Evolutionary conservation across 1,140 invertebrate species (phyloP).

Genomic region (Cydia pomonella): DNA sequence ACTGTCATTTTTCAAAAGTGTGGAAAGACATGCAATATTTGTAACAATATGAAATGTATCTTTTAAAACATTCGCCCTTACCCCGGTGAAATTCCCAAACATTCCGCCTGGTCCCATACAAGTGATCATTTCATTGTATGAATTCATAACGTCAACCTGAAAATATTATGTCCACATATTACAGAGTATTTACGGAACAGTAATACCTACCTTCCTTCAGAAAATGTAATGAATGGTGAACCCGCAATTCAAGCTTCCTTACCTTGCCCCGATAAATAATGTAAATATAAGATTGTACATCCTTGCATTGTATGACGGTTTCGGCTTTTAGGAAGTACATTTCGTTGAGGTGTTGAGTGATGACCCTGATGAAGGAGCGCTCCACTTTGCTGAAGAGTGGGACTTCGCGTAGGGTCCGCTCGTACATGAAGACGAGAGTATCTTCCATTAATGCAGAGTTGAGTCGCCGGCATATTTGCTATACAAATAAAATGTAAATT

Average conservation of each 20-base stretch:
- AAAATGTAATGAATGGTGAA: conserved; percentile 1
- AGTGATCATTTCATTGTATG: conserved; percentile 74
- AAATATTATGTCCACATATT: conserved; percentile 30
- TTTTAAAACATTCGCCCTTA: conserved; percentile 47
- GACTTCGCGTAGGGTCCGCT: conserved; percentile 71
- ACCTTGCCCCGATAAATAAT: conserved; percentile 76
- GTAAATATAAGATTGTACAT: conserved; percentile 70
- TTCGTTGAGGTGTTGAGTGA: conserved; percentile 74
- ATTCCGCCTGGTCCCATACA: conserved; percentile 77
- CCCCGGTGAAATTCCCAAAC: conserved; percentile 74
- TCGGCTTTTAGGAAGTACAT: conserved; percentile 75
- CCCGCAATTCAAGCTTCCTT: conserved; percentile 21
- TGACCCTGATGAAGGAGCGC: conserved; percentile 75
- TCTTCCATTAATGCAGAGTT: conserved; percentile 77
- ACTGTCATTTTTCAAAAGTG: neutral
- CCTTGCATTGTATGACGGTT: conserved; percentile 69
- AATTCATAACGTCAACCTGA: conserved; percentile 69
- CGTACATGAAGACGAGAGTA: conserved; percentile 75
- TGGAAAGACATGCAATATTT: neutral
- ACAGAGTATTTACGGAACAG: conserved; percentile 9
- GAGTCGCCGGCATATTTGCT: conserved; percentile 71
- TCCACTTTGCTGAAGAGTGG: conserved; percentile 76
- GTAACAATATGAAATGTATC: neutral
- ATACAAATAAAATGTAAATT: neutral
- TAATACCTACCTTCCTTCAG: neutral